Percentiles rank a stretch among this genome's conserved stretches.
phyloP scores from a whole-genome alignment of 1,140 invertebrate genomes.

The Drosophila teissieri region DNA sequence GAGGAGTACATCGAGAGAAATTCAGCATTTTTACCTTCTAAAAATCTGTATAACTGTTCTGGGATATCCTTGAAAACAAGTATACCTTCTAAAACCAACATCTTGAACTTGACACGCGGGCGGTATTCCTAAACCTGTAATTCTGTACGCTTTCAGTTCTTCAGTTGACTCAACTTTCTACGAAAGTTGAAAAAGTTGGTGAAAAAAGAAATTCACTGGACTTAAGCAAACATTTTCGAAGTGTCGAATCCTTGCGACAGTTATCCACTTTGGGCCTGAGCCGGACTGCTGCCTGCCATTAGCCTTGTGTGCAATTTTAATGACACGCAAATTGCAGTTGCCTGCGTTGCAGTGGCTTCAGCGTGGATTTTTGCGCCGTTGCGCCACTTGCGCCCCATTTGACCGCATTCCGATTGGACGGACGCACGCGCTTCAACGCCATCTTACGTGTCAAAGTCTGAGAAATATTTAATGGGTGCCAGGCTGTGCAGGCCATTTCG shows the following conservation, averaged over 20 bases:
- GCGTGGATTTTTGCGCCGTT: constrained; percentile 26
- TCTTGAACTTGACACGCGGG: no score
- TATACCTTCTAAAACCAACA: no score
- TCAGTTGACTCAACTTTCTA: no score
- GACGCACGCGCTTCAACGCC: constrained; percentile 65
- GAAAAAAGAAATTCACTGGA: not conserved
- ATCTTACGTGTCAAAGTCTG: constrained; percentile 73
- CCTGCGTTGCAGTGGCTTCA: constrained; percentile 40
- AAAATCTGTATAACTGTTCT: no score
- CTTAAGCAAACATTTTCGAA: not conserved
- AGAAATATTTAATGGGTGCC: constrained; percentile 71
- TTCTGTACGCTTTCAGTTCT: no score
- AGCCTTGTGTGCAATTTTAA: constrained; percentile 83
- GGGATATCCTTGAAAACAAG: no score
- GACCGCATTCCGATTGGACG: constrained; percentile 77
- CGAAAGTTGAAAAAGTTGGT: no score
- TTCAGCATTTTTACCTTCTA: no score
- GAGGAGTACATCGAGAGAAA: constrained; percentile 6
- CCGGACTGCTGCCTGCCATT: constrained; percentile 58
- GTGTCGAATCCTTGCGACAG: constrained; percentile 17
- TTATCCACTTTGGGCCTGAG: constrained; percentile 35
- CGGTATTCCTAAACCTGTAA: no score
- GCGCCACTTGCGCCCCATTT: constrained; percentile 62
- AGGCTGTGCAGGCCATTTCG: constrained; percentile 6
- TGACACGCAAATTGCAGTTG: constrained; percentile 77